Evolutionary conservation across 2,797 vertebrate species (phyloP).

Genomic region (Lophura swinhoii): DNA sequence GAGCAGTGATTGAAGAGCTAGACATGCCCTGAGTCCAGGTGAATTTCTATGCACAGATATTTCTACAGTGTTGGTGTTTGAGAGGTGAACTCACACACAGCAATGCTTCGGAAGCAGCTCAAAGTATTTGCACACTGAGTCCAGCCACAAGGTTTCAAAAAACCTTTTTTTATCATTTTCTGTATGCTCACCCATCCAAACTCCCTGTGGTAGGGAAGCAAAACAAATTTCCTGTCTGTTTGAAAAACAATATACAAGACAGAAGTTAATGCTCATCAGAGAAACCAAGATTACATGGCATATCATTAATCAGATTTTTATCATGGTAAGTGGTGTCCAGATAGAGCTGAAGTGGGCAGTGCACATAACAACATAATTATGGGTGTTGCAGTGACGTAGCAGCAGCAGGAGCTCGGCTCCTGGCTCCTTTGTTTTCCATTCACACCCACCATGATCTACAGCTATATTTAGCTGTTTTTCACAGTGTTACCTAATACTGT

Average conservation of each 20-base stretch:
- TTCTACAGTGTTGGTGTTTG: neutral
- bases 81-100: neutral
- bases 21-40: neutral
- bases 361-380: constrained; percentile 76
- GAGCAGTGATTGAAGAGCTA: neutral
- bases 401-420: constrained; percentile 74
- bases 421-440: constrained; percentile 82
- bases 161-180: neutral
- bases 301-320: constrained; percentile 76
- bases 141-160: constrained; percentile 1
- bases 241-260: constrained; percentile 56
- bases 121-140: neutral
- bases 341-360: constrained; percentile 72
- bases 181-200: neutral
- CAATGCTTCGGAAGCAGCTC: neutral
- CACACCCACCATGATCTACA: constrained; percentile 79
- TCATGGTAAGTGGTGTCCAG: constrained; percentile 68
- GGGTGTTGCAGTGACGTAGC: constrained; percentile 76
- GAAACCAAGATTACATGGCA: constrained; percentile 70
- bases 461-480: constrained; percentile 86
- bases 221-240: constrained; percentile 55
- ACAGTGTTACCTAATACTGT: constrained; percentile 70
- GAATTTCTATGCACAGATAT: neutral
- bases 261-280: constrained; percentile 67
- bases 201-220: constrained; percentile 6